phyloP scores from a whole-genome alignment of 2,888 invertebrate species.

The Antheraea assamensis region DNA sequence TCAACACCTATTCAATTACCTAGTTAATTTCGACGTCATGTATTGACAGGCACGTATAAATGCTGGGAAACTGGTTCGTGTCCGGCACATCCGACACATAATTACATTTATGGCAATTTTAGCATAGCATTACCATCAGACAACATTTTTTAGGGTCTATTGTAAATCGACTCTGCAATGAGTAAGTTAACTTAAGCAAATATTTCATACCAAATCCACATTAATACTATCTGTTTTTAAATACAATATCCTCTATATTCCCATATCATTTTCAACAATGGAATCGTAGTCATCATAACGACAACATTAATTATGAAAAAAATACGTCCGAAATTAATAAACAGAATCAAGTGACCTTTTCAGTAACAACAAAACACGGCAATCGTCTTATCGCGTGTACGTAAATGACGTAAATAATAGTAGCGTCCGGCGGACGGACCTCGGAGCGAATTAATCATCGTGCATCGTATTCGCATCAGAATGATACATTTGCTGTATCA shows the following conservation, averaged over 20 bases:
- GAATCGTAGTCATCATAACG: background rate
- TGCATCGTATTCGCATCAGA: background rate
- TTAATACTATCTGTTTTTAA: background rate
- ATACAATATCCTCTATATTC: background rate
- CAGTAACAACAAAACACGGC: background rate
- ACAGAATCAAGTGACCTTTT: background rate
- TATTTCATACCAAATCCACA: background rate
- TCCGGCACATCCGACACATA: background rate
- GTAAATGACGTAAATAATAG: constrained; percentile 3
- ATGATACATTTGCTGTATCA: background rate
- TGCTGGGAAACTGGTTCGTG: background rate
- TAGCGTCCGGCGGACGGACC: background rate
- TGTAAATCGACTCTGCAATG: background rate
- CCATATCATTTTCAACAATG: background rate
- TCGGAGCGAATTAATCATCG: background rate
- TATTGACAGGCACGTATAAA: background rate
- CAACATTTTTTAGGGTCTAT: background rate
- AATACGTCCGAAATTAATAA: background rate
- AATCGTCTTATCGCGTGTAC: background rate
- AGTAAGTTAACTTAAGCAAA: background rate
- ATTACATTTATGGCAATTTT: background rate
- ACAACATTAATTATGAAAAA: background rate
- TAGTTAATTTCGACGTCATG: background rate
- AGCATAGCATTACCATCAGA: background rate
- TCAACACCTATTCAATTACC: background rate